These are phyloP conservation scores for Drosophila rubida DNA, from an alignment of 2,888 invertebrate species.

Conservation along the genomic window DNA sequence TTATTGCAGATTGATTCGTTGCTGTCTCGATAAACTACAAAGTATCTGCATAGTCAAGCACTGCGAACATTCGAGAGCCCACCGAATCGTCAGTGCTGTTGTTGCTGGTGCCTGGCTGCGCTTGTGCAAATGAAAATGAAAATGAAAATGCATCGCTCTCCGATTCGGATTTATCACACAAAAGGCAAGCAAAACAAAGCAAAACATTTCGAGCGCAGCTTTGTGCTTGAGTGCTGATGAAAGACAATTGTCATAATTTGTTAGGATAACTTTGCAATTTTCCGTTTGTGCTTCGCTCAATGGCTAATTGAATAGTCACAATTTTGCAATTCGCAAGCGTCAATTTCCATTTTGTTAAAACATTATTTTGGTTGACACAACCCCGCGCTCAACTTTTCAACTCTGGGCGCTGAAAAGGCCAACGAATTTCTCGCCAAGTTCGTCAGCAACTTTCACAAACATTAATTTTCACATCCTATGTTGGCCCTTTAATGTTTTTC, in stretches of 20 bases:
- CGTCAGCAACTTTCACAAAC: slow-evolving; percentile 23
- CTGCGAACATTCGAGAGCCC: not conserved
- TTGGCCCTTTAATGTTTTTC: not conserved
- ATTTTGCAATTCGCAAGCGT: slow-evolving; percentile 4
- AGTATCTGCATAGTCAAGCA: not conserved
- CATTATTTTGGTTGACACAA: slow-evolving; percentile 11
- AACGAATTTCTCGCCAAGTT: slow-evolving; percentile 19
- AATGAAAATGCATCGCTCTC: slow-evolving; percentile 54
- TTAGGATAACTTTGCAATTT: slow-evolving; percentile 54
- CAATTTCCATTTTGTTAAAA: slow-evolving; percentile 10
- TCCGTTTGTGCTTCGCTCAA: slow-evolving; percentile 10
- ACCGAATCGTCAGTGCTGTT: slow-evolving; percentile 15
- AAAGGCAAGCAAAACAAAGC: slow-evolving; percentile 49
- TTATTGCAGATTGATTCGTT: not conserved
- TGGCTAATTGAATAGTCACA: slow-evolving; percentile 27
- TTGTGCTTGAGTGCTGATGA: slow-evolving; percentile 28
- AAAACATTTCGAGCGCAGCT: slow-evolving; percentile 31
- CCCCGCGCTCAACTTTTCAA: slow-evolving; percentile 22
- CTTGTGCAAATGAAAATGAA: slow-evolving; percentile 12
- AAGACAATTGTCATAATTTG: slow-evolving; percentile 68
- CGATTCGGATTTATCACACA: slow-evolving; percentile 61
- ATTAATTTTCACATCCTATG: slow-evolving; percentile 5
- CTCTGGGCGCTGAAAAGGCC: slow-evolving; percentile 4
- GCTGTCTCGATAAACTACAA: not conserved
- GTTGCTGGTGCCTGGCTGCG: slow-evolving; percentile 9